These are phyloP conservation scores for Macrosoma leucophasiata DNA, from an alignment of 2,888 invertebrate genomes.

Conservation along the genomic window DNA sequence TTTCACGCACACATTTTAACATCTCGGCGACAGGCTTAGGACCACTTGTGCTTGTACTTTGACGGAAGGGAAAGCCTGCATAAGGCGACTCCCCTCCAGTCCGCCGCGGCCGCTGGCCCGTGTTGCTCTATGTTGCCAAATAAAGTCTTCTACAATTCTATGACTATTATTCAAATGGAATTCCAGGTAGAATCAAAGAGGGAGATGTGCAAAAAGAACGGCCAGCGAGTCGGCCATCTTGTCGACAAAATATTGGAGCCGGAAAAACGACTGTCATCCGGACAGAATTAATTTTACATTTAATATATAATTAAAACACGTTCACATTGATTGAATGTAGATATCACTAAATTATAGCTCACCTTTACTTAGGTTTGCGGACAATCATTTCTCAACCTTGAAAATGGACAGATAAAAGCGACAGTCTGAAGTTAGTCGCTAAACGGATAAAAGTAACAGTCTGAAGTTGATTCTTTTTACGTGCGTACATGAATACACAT, in stretches of 20 bases:
- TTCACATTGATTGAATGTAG: neutral
- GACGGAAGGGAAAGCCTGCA: too few species aligned
- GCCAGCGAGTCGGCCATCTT: constrained; percentile 30
- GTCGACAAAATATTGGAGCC: constrained; percentile 38
- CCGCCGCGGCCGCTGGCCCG: too few species aligned
- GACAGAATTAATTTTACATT: constrained; percentile 33
- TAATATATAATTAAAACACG: constrained; percentile 2
- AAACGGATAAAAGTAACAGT: too few species aligned
- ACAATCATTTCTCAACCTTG: neutral
- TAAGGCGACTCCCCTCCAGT: too few species aligned
- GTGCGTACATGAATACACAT: too few species aligned
- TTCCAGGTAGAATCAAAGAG: constrained; percentile 24
- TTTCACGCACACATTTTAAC: neutral
- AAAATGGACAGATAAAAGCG: neutral
- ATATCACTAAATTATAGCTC: neutral
- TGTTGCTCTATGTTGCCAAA: too few species aligned
- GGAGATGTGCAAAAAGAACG: constrained; percentile 20
- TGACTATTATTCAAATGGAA: neutral
- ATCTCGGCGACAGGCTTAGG: neutral
- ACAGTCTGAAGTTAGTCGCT: neutral
- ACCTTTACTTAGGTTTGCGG: neutral
- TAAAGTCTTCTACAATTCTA: neutral
- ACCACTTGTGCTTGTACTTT: neutral
- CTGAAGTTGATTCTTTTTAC: too few species aligned
- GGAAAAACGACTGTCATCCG: constrained; percentile 39